Base-by-base conservation (phyloP, 2,113 vertebrate genomes). In the Gambusia holbrooki region DNA sequence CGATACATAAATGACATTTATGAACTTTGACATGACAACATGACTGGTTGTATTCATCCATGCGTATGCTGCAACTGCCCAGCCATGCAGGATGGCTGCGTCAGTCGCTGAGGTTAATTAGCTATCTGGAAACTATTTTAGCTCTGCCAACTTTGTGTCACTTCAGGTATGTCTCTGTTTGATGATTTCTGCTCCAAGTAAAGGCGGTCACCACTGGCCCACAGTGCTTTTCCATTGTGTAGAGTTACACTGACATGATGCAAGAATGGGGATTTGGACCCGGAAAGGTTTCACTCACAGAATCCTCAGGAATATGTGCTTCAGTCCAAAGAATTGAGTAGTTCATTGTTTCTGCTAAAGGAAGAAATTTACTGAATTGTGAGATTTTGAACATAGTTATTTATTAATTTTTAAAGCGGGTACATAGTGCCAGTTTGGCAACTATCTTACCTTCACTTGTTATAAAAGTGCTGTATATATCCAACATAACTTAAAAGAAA, bases 61-160 rank as follows among this genome's bases (percentile, higher is more conserved):
- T 1, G 76, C 75, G 54, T 84, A 68, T 83, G 75, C 77, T 87
- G 85, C 12, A 64, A 90, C 82, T 85, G 90, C 76, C 81, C 87
- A 80, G 90, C 80, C 84, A 60, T 3, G 45, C 85, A 64, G 63
- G 73, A 66, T 83, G 62, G 58, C 74, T 62, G 75, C 74, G 76
- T 81, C 85, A 87, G 84, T 85, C 71, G 62, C 81, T 79, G 65
- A 92, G 89, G 89, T 90, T 91, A 91, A 94, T 91, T 83, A 92
- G 90, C 87, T 92, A 91, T 90, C 92, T 94, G 92, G 91, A 92
- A 94, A 93, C 91, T 86, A 90, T 92, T 92, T 87, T 1, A 30
- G 81, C 48, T 58, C 86, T 81, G 93, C 92, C 93, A 93, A 92
- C 88, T 91, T 87, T 87, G 81, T 92, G 93, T 94, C 93, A 93